phyloP scores from a whole-genome alignment of 1,140 invertebrate genomes.

The Aphaenogaster ashmeadi region DNA sequence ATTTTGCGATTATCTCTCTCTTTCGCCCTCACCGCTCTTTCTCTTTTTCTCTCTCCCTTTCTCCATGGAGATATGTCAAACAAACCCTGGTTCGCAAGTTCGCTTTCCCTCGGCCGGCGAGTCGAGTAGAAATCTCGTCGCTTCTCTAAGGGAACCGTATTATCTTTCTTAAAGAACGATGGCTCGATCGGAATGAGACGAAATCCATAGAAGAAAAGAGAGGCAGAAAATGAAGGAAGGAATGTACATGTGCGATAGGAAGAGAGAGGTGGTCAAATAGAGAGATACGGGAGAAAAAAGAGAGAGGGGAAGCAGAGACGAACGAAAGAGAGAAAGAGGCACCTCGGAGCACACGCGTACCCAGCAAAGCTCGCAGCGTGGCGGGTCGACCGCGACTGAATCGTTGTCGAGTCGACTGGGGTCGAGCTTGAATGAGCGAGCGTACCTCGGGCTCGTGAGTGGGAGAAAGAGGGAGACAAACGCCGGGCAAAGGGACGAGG shows the following conservation, averaged over 20 bases:
- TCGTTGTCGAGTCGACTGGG: slow-evolving; percentile 79
- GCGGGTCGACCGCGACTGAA: slow-evolving; percentile 85
- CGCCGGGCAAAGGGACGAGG: slow-evolving; percentile 39
- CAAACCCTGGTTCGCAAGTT: neutral
- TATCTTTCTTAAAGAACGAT: slow-evolving; percentile 30
- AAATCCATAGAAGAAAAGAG: slow-evolving; percentile 60
- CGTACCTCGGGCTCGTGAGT: slow-evolving; percentile 59
- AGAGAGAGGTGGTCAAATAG: neutral
- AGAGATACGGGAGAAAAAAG: neutral
- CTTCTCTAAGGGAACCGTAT: neutral
- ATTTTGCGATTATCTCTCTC: slow-evolving; percentile 55
- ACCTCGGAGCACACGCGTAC: slow-evolving; percentile 31
- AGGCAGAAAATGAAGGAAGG: neutral
- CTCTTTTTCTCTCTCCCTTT: neutral
- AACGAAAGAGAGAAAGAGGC: slow-evolving; percentile 41
- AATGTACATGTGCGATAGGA: neutral
- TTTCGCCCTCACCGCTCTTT: neutral
- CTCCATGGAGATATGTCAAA: slow-evolving; percentile 1
- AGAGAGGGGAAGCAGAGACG: neutral
- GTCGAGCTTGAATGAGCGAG: slow-evolving; percentile 85
- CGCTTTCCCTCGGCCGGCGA: neutral
- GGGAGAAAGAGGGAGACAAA: slow-evolving; percentile 46
- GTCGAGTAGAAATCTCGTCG: neutral
- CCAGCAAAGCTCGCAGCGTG: slow-evolving; percentile 78
- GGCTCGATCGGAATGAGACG: slow-evolving; percentile 22